Conservation (phyloP, 2,113 vertebrate genomes). For the Leptocoma aspasia region DNA sequence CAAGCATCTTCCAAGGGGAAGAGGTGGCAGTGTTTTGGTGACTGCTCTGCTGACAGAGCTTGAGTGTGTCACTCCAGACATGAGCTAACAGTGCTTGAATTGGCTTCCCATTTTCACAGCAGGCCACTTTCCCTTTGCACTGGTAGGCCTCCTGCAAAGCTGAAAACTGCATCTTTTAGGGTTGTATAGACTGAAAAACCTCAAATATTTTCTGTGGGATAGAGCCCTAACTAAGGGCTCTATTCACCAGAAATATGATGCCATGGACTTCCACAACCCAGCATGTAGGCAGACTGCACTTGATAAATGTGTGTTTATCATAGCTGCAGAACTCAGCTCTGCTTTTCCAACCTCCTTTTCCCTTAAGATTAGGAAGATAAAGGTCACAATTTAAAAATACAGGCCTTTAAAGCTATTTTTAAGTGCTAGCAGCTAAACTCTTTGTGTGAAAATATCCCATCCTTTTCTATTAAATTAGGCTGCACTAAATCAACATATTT, state of each 20-base stretch:
- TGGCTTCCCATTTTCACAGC: not conserved
- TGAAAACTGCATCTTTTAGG: conserved; percentile 47
- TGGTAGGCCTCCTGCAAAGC: conserved; percentile 24
- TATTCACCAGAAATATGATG: conserved; percentile 52
- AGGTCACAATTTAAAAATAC: not conserved
- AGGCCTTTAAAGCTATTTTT: not conserved
- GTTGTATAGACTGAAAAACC: conserved; percentile 50
- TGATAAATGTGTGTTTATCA: conserved; percentile 39
- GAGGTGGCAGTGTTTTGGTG: not conserved
- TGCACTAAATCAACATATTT: not conserved
- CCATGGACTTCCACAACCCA: conserved; percentile 9
- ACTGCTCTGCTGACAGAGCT: not conserved
- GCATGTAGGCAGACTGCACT: not conserved
- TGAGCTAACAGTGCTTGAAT: not conserved
- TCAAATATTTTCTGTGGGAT: conserved; percentile 62
- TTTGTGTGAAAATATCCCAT: not conserved
- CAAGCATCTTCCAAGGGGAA: not conserved
- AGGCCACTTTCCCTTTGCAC: not conserved
- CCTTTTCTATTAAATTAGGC: not conserved
- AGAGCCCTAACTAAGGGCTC: conserved; percentile 38
- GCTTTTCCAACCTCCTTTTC: conserved; percentile 15
- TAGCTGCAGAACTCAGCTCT: conserved; percentile 18
- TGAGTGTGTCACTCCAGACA: not conserved
- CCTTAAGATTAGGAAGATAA: not conserved
- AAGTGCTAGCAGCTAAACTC: not conserved